These are phyloP conservation scores for Nannoperca australis DNA, from an alignment of 2,797 vertebrate species.

Conservation along the genomic window DNA sequence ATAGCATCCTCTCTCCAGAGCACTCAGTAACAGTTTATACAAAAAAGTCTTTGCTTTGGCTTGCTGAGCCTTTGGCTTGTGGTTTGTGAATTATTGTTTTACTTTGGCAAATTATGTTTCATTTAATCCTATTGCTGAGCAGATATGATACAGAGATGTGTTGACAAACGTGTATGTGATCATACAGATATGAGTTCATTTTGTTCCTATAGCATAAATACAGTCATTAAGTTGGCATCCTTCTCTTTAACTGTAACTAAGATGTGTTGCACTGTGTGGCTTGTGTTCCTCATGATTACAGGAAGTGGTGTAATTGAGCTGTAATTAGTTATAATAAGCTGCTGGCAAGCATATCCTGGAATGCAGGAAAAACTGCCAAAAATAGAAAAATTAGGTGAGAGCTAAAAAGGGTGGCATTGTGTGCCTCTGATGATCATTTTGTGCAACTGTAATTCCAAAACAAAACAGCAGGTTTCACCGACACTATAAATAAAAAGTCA, in stretches of 20 bases:
- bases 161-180: constrained; percentile 14
- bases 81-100: constrained; percentile 9
- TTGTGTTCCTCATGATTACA: constrained; percentile 67
- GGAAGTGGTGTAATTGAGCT: constrained; percentile 67
- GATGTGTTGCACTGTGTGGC: constrained; percentile 50
- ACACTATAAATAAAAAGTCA: constrained; percentile 20
- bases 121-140: neutral
- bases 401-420: constrained; percentile 27
- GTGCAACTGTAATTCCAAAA: constrained; percentile 41
- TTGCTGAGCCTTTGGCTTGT: neutral
- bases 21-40: neutral
- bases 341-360: constrained; percentile 58
- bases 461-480: constrained; percentile 31
- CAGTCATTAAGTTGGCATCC: constrained; percentile 40
- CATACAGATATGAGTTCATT: constrained; percentile 11
- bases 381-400: constrained; percentile 57
- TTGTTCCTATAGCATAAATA: constrained; percentile 21
- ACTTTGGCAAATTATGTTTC: neutral
- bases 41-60: neutral
- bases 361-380: constrained; percentile 65
- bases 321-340: constrained; percentile 73
- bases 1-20: too few relatives aligned
- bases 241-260: constrained; percentile 48
- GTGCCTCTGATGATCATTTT: constrained; percentile 50
- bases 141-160: neutral